phyloP scores from a whole-genome alignment of 2,888 invertebrate species.

The Dasypolia templi region DNA sequence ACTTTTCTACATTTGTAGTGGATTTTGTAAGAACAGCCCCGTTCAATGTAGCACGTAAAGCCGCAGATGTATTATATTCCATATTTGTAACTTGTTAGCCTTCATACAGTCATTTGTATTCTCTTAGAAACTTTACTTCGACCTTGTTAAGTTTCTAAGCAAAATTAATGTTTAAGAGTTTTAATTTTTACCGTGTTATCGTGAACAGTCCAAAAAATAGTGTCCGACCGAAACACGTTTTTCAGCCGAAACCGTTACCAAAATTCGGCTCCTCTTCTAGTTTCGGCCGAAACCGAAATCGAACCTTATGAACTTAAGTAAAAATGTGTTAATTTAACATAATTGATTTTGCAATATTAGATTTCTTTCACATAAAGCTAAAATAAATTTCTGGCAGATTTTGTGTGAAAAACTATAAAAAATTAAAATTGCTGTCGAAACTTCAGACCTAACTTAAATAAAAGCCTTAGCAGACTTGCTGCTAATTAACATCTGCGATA shows the following conservation, averaged over 20 bases:
- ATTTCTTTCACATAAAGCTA: not conserved
- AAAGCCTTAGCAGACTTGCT: not conserved
- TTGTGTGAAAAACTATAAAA: not conserved
- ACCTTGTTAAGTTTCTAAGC: constrained; percentile 9
- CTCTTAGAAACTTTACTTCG: constrained; percentile 12
- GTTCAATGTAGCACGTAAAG: not conserved
- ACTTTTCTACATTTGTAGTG: constrained; percentile 67
- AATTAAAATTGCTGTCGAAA: not conserved
- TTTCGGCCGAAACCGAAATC: not conserved
- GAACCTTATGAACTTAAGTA: not conserved
- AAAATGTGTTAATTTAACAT: not conserved
- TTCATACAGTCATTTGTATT: constrained; percentile 35
- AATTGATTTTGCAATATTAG: not conserved
- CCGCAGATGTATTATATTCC: constrained; percentile 13
- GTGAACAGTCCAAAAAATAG: constrained; percentile 30
- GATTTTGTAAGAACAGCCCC: constrained; percentile 66
- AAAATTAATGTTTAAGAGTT: constrained; percentile 7
- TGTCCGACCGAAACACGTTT: not conserved
- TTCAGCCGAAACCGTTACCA: not conserved
- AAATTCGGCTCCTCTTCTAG: not conserved
- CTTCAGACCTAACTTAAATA: not conserved
- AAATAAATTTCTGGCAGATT: not conserved
- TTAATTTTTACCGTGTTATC: constrained; percentile 17
- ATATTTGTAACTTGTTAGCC: constrained; percentile 34
- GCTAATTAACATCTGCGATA: not conserved